Percentiles rank a stretch among this genome's conserved stretches.
phyloP scores from a whole-genome alignment of 2,113 vertebrate genomes.

The Percopsis transmontana region DNA sequence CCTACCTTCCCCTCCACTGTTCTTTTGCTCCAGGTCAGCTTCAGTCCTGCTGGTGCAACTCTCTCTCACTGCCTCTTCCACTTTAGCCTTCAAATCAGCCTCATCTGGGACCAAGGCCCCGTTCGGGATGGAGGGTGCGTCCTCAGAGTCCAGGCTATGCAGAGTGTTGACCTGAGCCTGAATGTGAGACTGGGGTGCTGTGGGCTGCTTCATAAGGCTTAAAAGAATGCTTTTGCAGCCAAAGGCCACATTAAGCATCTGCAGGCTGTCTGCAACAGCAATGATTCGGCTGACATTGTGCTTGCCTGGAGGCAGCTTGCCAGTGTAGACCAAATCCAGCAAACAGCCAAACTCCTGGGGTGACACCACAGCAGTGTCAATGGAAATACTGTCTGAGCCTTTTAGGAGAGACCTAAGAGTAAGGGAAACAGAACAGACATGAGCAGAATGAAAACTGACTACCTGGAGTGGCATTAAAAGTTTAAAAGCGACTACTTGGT shows the following conservation, averaged over 20 bases:
- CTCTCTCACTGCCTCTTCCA: not conserved
- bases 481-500: too few relatives aligned
- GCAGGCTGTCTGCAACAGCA: conserved; percentile 85
- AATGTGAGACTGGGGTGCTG: not conserved
- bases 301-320: conserved; percentile 84
- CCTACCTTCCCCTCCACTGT: not conserved
- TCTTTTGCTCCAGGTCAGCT: not conserved
- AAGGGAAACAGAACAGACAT: too few relatives aligned
- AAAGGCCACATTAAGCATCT: conserved; percentile 91
- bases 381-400: conserved; percentile 84
- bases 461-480: too few relatives aligned
- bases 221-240: conserved; percentile 86
- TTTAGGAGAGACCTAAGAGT: conserved; percentile 78
- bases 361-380: conserved; percentile 80
- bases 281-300: conserved; percentile 86
- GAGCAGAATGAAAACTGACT: not conserved
- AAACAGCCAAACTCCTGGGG: conserved; percentile 85
- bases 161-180: conserved; percentile 3
- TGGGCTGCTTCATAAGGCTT: conserved; percentile 73
- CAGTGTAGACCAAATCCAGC: conserved; percentile 86
- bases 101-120: not conserved
- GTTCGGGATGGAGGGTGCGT: not conserved
- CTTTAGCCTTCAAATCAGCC: not conserved
- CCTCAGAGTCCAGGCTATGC: not conserved
- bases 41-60: not conserved